Evolutionary conservation across 2,797 vertebrate genomes (phyloP), one percentile per base, ranked within the genome.

Genomic region (Lindbergichthys nudifrons): DNA sequence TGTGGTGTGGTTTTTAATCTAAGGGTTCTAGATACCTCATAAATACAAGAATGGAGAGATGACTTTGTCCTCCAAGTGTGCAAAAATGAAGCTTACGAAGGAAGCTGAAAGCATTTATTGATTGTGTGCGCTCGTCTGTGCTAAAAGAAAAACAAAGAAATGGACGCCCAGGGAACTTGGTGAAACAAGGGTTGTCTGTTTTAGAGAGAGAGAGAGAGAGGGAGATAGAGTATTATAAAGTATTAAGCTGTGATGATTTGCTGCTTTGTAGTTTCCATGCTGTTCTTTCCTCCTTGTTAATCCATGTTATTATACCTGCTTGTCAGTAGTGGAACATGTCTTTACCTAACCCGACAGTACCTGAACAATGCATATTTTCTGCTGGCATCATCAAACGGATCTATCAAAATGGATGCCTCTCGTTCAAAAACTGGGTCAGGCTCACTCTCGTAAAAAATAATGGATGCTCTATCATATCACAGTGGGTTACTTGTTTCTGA

Each of bases 91-190:
- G 52, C 19, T 39, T 16, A 54, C 53, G 19, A 70, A 47, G 47
- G 26, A 86, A 66, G 66, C 45, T 78, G 66, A 70, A 56, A 75
- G 70, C 59, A 65, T 53, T 53, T 75, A 83, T 75, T 56, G 74
- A 79, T 85, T 64, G 46, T 63, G 46, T 32, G 41, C 30, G 36
- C 41, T 75, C 10, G 12, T 66, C 43, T 60, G 26, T 21, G 32
- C 43, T 48, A 63, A 63, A 70, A 41, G 46, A 53, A 14, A 56
- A 52, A 61, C 16, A 70, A 39, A 53, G 16, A 46, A 72, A 64
- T 7, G n/a, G n/a, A 62, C 1, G 63, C 23, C 19, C 21, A 36
- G 58, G 53, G 52, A 70, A 68, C 72, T 65, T 32, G 72, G 48
- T 75, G 70, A 36, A 73, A 47, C 23, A 47, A 52, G 32, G 32